phyloP scores from a whole-genome alignment of 2,113 vertebrate genomes.

The Calidris pygmaea region DNA sequence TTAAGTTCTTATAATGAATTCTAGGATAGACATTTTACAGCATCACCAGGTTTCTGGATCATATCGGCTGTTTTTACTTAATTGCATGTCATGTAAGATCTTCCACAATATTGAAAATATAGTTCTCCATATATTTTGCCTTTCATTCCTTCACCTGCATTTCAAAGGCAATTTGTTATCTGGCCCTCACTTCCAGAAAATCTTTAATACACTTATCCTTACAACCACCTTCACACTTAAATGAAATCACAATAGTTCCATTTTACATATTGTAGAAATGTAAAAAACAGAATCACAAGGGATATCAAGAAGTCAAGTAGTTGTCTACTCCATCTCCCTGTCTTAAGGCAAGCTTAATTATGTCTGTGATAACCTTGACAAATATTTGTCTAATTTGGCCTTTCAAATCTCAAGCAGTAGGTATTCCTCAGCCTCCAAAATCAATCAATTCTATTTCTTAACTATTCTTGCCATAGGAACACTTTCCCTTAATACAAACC shows the following conservation, averaged over 20 bases:
- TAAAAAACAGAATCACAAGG: background rate
- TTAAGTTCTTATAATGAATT: background rate
- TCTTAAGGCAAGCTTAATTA: background rate
- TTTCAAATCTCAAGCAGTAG: background rate
- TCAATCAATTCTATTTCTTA: background rate
- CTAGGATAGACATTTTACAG: background rate
- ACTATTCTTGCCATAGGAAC: background rate
- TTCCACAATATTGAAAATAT: background rate
- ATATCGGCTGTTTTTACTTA: background rate
- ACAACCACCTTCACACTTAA: background rate
- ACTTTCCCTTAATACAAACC: background rate
- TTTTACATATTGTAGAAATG: background rate
- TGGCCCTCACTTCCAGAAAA: background rate
- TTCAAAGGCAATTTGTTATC: background rate
- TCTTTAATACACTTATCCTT: background rate
- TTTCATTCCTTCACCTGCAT: slow-evolving; percentile 4
- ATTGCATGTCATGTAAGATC: background rate
- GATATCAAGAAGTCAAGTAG: background rate
- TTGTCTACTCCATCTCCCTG: background rate
- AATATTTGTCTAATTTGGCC: background rate
- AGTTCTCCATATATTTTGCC: background rate
- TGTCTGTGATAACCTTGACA: background rate
- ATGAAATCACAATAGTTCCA: background rate
- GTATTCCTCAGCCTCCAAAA: background rate
- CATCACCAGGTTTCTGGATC: background rate